Conservation (phyloP, 64 coral and sea anemone genomes). For the Stylophora pistillata region DNA sequence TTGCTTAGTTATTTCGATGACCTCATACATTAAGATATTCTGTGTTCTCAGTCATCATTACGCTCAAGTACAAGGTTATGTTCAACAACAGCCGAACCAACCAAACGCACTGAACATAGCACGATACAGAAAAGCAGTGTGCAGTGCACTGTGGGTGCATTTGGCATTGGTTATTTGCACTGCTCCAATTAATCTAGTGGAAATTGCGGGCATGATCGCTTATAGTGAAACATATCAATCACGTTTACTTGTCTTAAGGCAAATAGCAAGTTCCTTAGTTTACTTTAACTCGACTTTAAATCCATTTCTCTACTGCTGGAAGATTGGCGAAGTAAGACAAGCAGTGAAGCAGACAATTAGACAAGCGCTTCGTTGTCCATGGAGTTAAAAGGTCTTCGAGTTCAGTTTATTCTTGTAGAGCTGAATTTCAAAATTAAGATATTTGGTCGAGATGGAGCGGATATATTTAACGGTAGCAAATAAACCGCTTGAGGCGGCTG, state of each 20-base stretch:
- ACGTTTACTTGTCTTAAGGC: background rate
- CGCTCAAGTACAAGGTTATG: background rate
- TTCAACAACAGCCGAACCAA: background rate
- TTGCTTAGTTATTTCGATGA: background rate
- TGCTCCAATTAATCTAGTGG: background rate
- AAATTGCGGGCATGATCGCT: background rate
- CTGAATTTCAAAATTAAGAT: too few relatives aligned
- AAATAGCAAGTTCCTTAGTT: background rate
- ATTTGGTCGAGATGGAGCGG: too few relatives aligned
- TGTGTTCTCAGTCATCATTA: background rate
- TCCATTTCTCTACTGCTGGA: slow-evolving; percentile 13
- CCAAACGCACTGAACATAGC: background rate
- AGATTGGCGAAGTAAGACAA: background rate
- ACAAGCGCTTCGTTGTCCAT: background rate
- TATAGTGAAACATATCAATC: background rate
- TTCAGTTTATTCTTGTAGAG: too few relatives aligned
- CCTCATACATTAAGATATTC: background rate
- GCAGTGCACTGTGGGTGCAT: background rate
- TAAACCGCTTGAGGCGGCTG: too few relatives aligned
- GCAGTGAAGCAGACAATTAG: slow-evolving; percentile 3
- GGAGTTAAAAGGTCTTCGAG: too few relatives aligned
- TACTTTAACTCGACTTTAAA: background rate
- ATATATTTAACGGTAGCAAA: too few relatives aligned
- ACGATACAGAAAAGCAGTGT: background rate
- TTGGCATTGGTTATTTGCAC: background rate